A percentile compares a stretch with the other conserved stretches of the same genome.
phyloP scores from a whole-genome alignment of 2,797 vertebrate genomes.

The Enteromius afrohamiltoni region DNA sequence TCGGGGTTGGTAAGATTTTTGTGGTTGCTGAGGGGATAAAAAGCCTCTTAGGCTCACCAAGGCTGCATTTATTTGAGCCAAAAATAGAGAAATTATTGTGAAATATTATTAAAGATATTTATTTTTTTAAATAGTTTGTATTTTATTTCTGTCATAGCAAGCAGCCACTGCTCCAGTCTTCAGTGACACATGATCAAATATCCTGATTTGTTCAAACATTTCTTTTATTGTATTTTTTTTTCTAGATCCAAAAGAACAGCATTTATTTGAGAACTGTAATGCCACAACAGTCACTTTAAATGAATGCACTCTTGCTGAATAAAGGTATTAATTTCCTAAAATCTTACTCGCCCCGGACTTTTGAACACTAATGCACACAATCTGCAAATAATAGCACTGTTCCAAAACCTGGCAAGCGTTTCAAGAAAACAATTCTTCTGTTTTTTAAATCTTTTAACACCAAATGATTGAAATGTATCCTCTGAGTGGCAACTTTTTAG shows the following conservation, averaged over 20 bases:
- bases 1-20: not conserved
- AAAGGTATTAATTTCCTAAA: not conserved
- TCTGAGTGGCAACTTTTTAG: too few species aligned
- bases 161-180: not conserved
- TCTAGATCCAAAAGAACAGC: not conserved
- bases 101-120: not conserved
- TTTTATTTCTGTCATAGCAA: not conserved
- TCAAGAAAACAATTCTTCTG: not conserved
- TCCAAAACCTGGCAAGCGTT: not conserved
- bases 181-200: conserved; percentile 1
- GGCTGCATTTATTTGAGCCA: not conserved
- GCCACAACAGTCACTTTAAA: not conserved
- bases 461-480: not conserved
- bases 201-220: not conserved
- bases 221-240: not conserved
- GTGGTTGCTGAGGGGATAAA: too few species aligned
- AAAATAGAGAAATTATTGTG: not conserved
- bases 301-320: not conserved
- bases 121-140: not conserved
- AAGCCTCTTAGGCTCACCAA: not conserved
- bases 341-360: not conserved
- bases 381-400: not conserved
- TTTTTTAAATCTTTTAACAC: not conserved
- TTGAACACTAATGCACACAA: not conserved
- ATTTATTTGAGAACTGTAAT: not conserved